Evolutionary conservation across 2,797 vertebrate species (phyloP).

Genomic region (Triplophysa bombifrons): DNA sequence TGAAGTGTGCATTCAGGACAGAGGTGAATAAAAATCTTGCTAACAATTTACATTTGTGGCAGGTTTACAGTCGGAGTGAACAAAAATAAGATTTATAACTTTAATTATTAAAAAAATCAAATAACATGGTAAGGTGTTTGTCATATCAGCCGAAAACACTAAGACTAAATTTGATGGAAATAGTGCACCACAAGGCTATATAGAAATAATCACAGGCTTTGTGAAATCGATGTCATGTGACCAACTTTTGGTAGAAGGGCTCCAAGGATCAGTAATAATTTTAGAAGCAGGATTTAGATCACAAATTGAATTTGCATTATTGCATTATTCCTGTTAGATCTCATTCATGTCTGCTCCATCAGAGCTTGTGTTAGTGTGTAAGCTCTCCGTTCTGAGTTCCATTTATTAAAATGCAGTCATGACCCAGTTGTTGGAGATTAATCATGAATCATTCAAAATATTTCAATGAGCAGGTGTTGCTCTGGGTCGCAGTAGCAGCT

Average conservation of each 20-base stretch:
- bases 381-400: background rate
- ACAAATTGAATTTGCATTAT: background rate
- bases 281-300: background rate
- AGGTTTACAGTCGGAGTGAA: background rate
- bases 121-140: too few species aligned
- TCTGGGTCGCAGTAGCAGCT: constrained; percentile 22
- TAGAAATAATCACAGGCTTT: background rate
- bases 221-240: background rate
- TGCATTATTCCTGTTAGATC: background rate
- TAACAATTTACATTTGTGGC: background rate
- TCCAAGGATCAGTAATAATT: background rate
- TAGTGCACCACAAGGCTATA: too few species aligned
- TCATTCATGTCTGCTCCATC: background rate
- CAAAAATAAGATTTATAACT: too few species aligned
- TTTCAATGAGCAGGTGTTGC: constrained; percentile 26
- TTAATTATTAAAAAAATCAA: too few species aligned
- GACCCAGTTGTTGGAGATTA: constrained; percentile 26
- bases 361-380: background rate
- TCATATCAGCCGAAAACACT: background rate
- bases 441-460: constrained; percentile 17
- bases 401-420: background rate
- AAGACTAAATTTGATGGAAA: too few species aligned
- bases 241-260: background rate
- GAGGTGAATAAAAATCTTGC: background rate
- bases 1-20: background rate